Base-by-base conservation (phyloP, 2,113 vertebrate genomes). In the Misgurnus mizolepis region DNA sequence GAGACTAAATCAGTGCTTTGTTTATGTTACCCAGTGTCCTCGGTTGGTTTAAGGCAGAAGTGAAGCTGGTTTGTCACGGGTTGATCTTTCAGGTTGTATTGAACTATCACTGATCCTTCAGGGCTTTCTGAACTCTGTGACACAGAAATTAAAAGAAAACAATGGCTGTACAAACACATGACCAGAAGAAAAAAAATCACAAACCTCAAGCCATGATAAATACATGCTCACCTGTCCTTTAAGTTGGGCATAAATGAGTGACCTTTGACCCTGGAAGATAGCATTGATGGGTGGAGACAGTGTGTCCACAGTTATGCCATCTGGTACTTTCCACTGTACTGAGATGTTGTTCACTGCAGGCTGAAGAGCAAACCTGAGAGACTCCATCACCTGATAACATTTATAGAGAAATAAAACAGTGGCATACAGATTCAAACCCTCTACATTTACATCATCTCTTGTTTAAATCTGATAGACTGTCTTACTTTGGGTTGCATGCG, bases 401-500 rank as follows among this genome's bases (percentile, higher is more conserved):
- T 67, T 10, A 43, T 14, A 40, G 45, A 65, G 22, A 65, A n/a
- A 66, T 17, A 6, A 71, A 14, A 55, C 18, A 39, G 14, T 12
- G 53, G 45, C 11, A 40, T 6, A 34, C 47, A 49, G 10, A 12
- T 1, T 80, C 87, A 58, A n/a, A 6, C 17, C 6, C 55, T 58
- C 6, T 17, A n/a, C 15, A n/a, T 18, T 58, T 58, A 18, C 6
- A 58, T 58, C 0, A 10, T 47, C 10, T 47, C 45, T 10, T 8
- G 45, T 7, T 47, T 8, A 47, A 47, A 2, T 2, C 45, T 47
- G 45, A 47, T 47, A 7, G 7, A 10, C 10, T 0, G 6, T 47
- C 45, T 47, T 82, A 96, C 95, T 90, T 95, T 96, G 41, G 88
- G 76, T 82, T 95, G 94, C 90, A 96, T 91, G 74, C 94, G 89